Base-by-base conservation (phyloP, 2,797 vertebrate genomes). In the Eulemur mongoz region DNA sequence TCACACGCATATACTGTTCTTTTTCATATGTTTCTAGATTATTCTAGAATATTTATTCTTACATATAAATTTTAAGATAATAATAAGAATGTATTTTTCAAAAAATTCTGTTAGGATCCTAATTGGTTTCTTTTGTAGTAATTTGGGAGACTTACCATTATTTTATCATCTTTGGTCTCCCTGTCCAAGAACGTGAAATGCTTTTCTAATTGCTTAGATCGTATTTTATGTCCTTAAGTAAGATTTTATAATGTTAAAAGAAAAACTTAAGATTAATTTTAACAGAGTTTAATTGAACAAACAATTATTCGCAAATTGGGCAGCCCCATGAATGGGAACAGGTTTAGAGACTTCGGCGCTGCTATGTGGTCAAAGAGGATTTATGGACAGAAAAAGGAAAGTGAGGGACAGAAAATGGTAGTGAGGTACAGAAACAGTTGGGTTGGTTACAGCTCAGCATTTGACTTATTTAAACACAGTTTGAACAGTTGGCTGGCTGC, bases 21-120 rank as follows among this genome's bases (percentile, higher is more conserved):
- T 72, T 92, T 92, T 75, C 18, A 73, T 73, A 73, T 73, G 11
- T 75, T 82, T 87, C 63, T 84, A 69, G 65, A 63, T 91, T 89
- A 90, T 86, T 83, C 30, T 92, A 89, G 79, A 72, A 63, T 17
- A 50, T 76, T 96, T 89, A 81, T 89, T 73, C 40, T 80, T 57
- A 67, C 7, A 35, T 82, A 75, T 59, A 30, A 61, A 81, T 89
- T 95, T 89, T 63, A 27, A 84, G 78, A 81, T 75, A 91, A 54
- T 63, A 78, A 65, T 43, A 93, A 70, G n/a, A 72, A 78, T 11
- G 3, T 35, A 54, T 50, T 38, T 75, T 95, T 81, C 25, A 2
- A 0, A 75, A 1, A 75, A 73, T 81, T 85, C 23, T 89, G 10
- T 73, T 70, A 81, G 38, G n/a, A 35, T 91, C n/a, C 18, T 88